Evolutionary conservation across 1,140 invertebrate species (phyloP), one percentile per base, ranked within the genome.

Genomic region (Heliconius hewitsoni): DNA sequence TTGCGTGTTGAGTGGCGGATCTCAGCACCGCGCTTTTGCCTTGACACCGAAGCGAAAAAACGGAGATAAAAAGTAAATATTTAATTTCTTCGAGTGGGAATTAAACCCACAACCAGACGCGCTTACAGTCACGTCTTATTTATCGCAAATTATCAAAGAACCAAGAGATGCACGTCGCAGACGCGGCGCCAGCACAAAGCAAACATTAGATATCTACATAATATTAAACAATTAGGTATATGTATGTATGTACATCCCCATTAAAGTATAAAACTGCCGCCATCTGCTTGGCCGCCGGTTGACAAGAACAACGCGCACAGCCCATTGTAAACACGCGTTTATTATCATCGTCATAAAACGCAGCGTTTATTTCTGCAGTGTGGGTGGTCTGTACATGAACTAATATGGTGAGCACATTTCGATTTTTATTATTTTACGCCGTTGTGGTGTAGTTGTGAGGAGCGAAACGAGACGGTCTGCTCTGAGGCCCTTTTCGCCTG

Each of bases 311-410:
- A 76, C 80, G 81, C 80, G 55, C 55, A 74, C 34, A 74, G 71
- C 73, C 78, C 83, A 84, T 42, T 86, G 87, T 91, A 89, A 89
- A 90, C 88, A 89, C 42, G 81, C 82, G 74, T 90, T 87, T 91
- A 91, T 88, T 90, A 90, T 85, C 83, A 80, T 80, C 77, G 81
- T 81, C 81, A 85, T 89, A 88, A 88, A 88, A 88, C 87, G 84
- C 82, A 23, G 84, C 88, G 87, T 90, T 91, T 89, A 91, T 88
- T 81, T 80, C 80, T 82, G 55, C 87, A 75, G 83, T 88, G 88
- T 89, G 89, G 87, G 90, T 90, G 90, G 90, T 89, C 89, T 80
- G 73, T 84, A 83, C 82, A 6, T 66, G 84, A 82, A 86, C 81
- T 83, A 87, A 85, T 83, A 86, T 80, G 81, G 77, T 16, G 27